Conservation (phyloP, 2,113 vertebrate genomes). For the Dendropsophus ebraccatus region DNA sequence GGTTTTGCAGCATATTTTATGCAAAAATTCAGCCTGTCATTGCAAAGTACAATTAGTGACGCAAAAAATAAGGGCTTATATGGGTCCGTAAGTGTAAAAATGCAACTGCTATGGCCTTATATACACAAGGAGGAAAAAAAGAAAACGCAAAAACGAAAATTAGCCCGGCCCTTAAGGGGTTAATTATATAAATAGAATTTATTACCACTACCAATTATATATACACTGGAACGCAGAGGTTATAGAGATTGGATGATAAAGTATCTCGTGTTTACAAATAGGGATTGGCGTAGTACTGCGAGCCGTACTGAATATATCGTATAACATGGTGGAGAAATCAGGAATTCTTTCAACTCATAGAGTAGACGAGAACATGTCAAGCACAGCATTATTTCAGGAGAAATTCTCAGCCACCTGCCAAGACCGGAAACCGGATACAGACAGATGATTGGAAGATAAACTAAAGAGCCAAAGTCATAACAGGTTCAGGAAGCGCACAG, state of each 20-base stretch:
- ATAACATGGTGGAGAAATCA: not conserved
- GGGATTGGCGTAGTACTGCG: not conserved
- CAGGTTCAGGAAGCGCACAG: not conserved
- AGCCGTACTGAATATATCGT: not conserved
- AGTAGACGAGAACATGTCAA: not conserved
- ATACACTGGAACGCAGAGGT: not conserved
- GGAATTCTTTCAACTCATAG: not conserved
- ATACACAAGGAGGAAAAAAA: no score
- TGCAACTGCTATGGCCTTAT: no score
- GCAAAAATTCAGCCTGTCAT: no score
- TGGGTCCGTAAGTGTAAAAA: no score
- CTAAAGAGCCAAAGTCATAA: slow-evolving; percentile 1
- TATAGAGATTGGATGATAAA: not conserved
- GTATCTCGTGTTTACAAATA: not conserved
- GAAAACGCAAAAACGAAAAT: no score
- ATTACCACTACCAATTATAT: not conserved
- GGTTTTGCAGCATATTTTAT: no score
- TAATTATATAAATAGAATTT: not conserved
- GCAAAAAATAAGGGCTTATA: no score
- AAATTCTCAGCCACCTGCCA: not conserved
- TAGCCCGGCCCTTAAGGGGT: no score
- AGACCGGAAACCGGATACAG: not conserved
- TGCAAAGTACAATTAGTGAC: no score
- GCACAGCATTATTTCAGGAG: not conserved
- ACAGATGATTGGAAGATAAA: slow-evolving; percentile 1